phyloP scores from a whole-genome alignment of 2,888 invertebrate species.

The Agrotis exclamationis region DNA sequence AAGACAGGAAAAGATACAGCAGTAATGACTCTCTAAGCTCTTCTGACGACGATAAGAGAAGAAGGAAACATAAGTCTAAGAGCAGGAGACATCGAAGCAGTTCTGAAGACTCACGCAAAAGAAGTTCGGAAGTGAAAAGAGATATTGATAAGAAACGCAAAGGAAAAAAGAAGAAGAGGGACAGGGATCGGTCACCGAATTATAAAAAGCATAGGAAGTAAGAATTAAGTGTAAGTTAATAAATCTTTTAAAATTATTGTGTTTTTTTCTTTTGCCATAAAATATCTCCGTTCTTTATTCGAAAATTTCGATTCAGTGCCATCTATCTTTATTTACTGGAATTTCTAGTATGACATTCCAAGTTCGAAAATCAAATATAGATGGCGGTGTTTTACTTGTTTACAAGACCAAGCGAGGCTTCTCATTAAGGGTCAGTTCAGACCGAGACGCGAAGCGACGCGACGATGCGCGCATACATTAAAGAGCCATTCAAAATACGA shows the following conservation, averaged over 20 bases:
- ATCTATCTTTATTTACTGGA: background rate
- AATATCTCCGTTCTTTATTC: no score
- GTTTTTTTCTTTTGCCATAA: background rate
- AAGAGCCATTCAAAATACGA: no score
- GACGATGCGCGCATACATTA: no score
- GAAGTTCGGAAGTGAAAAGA: conserved; percentile 82
- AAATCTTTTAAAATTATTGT: conserved; percentile 23
- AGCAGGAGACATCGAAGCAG: conserved; percentile 70
- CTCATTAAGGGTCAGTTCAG: no score
- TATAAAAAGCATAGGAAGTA: conserved; percentile 88
- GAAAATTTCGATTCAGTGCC: background rate
- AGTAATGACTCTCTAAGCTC: conserved; percentile 78
- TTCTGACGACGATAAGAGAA: conserved; percentile 73
- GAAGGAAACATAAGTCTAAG: conserved; percentile 61
- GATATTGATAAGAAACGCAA: conserved; percentile 91
- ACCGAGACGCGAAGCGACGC: no score
- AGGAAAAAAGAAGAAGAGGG: conserved; percentile 90
- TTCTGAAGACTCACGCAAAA: conserved; percentile 76
- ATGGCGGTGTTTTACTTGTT: background rate
- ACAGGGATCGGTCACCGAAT: conserved; percentile 89
- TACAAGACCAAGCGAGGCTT: no score
- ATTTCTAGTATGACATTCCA: background rate
- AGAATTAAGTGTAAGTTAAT: conserved; percentile 67
- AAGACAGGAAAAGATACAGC: conserved; percentile 72
- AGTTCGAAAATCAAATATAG: conserved; percentile 3